Conservation (phyloP, 2,113 vertebrate genomes). For the Pseudorasbora parva region DNA sequence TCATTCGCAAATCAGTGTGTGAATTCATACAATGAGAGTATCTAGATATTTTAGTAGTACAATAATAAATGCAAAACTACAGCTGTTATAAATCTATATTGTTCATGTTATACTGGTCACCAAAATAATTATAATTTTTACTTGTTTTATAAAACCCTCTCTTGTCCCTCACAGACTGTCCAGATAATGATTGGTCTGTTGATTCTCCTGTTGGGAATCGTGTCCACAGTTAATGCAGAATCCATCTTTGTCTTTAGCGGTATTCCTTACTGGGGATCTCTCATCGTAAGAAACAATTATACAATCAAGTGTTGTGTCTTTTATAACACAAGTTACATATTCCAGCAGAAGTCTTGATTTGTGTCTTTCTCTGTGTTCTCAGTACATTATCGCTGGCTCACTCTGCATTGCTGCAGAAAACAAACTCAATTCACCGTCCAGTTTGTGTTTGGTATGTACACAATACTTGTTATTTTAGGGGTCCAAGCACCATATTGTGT, state of each 20-base stretch:
- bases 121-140: too few species aligned
- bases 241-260: not conserved
- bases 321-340: too few species aligned
- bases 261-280: constrained; percentile 6
- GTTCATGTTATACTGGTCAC: not conserved
- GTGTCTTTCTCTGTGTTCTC: too few species aligned
- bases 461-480: not conserved
- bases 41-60: too few species aligned
- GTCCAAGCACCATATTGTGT: not conserved
- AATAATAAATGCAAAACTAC: too few species aligned
- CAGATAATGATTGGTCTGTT: constrained; percentile 23
- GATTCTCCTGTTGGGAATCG: not conserved
- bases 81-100: not conserved
- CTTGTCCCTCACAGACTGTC: constrained; percentile 17
- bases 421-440: too few species aligned
- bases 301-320: too few species aligned
- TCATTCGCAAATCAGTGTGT: too few species aligned
- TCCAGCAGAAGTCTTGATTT: too few species aligned
- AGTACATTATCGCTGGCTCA: too few species aligned
- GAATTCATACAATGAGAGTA: too few species aligned
- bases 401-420: too few species aligned
- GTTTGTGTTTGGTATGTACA: constrained; percentile 16
- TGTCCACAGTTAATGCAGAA: not conserved
- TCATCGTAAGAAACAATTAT: constrained; percentile 19
- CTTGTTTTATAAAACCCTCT: not conserved